These are phyloP conservation scores for Acanthaster planci DNA, from an alignment of 35 echinoderm and acorn worm species.

Conservation along the genomic window DNA sequence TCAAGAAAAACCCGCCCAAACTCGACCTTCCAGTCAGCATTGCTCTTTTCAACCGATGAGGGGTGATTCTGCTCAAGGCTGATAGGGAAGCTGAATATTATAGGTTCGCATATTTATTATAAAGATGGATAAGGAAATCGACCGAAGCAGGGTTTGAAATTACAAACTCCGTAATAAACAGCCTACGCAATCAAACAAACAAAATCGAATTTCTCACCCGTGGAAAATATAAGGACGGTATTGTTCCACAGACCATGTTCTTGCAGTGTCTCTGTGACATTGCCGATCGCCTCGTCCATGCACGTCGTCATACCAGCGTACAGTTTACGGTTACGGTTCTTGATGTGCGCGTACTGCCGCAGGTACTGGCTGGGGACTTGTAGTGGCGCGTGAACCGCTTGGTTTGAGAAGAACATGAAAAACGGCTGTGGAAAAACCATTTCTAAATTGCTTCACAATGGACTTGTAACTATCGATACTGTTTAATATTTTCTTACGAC, in stretches of 20 bases:
- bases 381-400: constrained; percentile 67
- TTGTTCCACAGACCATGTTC: constrained; percentile 57
- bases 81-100: no score
- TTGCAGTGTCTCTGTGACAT: constrained; percentile 45
- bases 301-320: constrained; percentile 73
- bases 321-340: constrained; percentile 24
- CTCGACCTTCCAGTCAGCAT: no score
- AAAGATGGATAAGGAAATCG: no score
- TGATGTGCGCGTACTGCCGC: constrained; percentile 50
- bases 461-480: not conserved
- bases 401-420: constrained; percentile 70
- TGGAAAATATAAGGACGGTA: constrained; percentile 78
- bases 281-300: constrained; percentile 79
- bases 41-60: no score
- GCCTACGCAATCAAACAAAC: not conserved
- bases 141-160: no score
- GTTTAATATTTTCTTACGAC: not conserved
- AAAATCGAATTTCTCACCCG: constrained; percentile 39
- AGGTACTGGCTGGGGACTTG: constrained; percentile 57
- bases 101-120: no score
- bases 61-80: no score
- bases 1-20: no score
- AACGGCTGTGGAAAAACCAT: constrained; percentile 49
- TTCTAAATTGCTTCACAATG: not conserved
- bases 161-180: not conserved